Evolutionary conservation across 1,140 invertebrate species (phyloP).

Genomic region (Euura lappo): DNA sequence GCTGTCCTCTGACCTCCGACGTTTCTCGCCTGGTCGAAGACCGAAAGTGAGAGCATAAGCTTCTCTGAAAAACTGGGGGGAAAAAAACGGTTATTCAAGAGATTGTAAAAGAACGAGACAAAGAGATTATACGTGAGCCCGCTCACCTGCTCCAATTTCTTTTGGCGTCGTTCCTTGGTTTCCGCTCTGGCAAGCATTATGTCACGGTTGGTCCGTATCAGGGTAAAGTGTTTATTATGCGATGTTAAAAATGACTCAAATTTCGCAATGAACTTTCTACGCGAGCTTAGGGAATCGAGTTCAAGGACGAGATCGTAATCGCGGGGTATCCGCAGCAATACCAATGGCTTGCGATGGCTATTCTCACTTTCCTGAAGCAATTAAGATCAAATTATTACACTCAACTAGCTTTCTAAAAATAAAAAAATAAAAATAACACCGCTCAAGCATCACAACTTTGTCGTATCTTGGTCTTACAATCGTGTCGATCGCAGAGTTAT

Average conservation of each 20-base stretch:
- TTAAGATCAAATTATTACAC: conserved; percentile 1
- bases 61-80: conserved; percentile 91
- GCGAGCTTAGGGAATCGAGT: conserved; percentile 80
- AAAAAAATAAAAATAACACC: too few species aligned
- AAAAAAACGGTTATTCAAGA: not conserved
- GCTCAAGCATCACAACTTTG: too few species aligned
- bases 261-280: conserved; percentile 90
- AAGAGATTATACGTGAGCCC: not conserved
- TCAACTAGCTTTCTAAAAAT: too few species aligned
- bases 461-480: too few species aligned
- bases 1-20: conserved; percentile 72
- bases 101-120: not conserved
- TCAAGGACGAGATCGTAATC: conserved; percentile 98
- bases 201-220: conserved; percentile 71
- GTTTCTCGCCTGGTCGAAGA: conserved; percentile 74
- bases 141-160: conserved; percentile 80
- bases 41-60: conserved; percentile 96
- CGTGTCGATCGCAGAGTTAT: not conserved
- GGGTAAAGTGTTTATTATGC: conserved; percentile 81
- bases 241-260: conserved; percentile 83
- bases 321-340: conserved; percentile 84
- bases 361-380: conserved; percentile 68
- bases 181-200: conserved; percentile 92
- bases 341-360: conserved; percentile 81
- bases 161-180: conserved; percentile 93